Evolutionary conservation across 2,888 invertebrate species (phyloP).

Genomic region (Acanthosepion lycidas): DNA sequence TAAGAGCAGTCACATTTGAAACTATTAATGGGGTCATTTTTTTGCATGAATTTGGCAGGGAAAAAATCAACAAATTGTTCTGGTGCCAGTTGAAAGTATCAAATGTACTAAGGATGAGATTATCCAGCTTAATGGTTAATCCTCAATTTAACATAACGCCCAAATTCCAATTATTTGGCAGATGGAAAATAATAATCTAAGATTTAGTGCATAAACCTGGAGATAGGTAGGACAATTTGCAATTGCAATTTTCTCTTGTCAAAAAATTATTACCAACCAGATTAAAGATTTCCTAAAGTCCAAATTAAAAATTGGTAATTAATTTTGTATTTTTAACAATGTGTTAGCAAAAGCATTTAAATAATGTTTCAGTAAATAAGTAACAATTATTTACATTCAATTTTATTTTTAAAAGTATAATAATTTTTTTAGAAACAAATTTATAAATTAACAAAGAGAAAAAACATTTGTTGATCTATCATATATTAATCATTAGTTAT

Average conservation of each 20-base stretch:
- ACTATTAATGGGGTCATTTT: neutral
- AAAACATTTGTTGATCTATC: too few species aligned
- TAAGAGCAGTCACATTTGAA: neutral
- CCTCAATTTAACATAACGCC: neutral
- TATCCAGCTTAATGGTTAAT: neutral
- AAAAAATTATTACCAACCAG: neutral
- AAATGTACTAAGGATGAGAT: neutral
- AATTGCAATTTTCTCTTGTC: neutral
- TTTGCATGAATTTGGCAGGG: neutral
- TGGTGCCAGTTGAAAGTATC: neutral
- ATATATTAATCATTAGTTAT: too few species aligned
- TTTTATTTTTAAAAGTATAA: too few species aligned
- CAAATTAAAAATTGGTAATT: neutral
- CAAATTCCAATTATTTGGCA: neutral
- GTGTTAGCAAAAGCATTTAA: too few species aligned
- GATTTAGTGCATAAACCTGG: neutral
- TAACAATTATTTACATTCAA: too few species aligned
- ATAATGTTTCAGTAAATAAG: too few species aligned
- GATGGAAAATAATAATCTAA: neutral
- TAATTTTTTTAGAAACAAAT: too few species aligned
- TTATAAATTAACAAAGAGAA: too few species aligned
- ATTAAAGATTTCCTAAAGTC: neutral
- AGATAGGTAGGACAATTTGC: neutral
- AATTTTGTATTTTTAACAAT: too few species aligned
- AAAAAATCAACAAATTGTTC: neutral